Evolutionary conservation across 2,888 invertebrate genomes (phyloP), one percentile per base, ranked within the genome.

Genomic region (Eueremaeus valkanovi): DNA sequence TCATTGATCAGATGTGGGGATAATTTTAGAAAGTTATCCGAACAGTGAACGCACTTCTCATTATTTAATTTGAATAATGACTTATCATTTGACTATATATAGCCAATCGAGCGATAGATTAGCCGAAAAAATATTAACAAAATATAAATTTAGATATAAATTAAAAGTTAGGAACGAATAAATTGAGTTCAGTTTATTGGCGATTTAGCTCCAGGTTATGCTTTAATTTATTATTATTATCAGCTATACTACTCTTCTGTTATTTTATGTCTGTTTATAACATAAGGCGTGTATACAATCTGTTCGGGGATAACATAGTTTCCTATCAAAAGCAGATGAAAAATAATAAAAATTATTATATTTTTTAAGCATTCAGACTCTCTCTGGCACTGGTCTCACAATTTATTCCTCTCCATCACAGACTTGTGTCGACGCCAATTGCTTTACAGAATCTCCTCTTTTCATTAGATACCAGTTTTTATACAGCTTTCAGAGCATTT

Each of bases 141-240:
- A 55, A 55, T 55, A 55, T 27, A 0, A 18, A 9, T 55, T 55
- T 55, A 27, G 18, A 27, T 27, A 55, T 55, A 55, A 55, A 55
- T 55, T 27, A 55, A 55, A 21, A 27, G 16, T 55, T 16, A 27
- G 24, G 1, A n/a, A 3, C 21, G 31, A 63, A 63, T 63, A 63
- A 63, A 63, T 63, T 63, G 63, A 63, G 63, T 63, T 63, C 63
- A 63, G 33, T 63, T 63, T 13, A 63, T 33, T 36, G 63, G 63
- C 63, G 33, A 63, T 36, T 36, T 18, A 8, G 33, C 63, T 33
- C 8, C 1, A 18, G 36, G 63, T 63, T 33, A 63, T 63, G 63
- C 33, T 63, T 63, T 63, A 36, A 63, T 63, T 63, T 63, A 63
- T 63, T 63, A 33, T 61, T 61, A 55, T 55, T 55, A 63, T 33